Conservation (phyloP, 2,888 invertebrate genomes). For the Linnaemya vulpina region DNA sequence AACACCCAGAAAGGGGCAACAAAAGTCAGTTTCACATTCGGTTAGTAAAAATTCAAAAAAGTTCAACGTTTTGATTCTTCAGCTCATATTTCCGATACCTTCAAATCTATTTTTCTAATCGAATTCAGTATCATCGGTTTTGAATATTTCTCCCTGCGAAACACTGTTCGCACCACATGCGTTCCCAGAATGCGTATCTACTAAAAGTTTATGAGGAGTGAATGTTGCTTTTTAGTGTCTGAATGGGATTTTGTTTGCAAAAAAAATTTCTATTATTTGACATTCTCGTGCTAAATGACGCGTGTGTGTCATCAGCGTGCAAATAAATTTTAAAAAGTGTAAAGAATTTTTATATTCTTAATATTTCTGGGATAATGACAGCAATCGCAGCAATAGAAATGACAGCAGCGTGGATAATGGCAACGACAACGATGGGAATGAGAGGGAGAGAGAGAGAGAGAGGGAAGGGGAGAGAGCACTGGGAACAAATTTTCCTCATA, state of each 20-base stretch:
- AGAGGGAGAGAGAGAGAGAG: no score
- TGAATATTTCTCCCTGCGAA: background rate
- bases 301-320: conserved; percentile 49
- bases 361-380: conserved; percentile 54
- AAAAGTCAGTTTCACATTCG: no score
- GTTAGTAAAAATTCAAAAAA: no score
- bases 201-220: conserved; percentile 2
- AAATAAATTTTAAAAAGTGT: conserved; percentile 65
- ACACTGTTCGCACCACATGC: background rate
- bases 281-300: conserved; percentile 61
- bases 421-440: conserved; percentile 8
- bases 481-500: background rate
- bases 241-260: conserved; percentile 15
- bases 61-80: no score
- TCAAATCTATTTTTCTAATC: no score
- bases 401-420: background rate
- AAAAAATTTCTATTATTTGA: conserved; percentile 55
- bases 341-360: conserved; percentile 70
- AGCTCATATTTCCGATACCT: no score
- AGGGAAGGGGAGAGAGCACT: background rate
- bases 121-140: background rate
- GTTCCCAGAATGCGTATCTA: conserved; percentile 22
- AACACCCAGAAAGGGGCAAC: no score
- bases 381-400: conserved; percentile 9
- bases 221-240: conserved; percentile 36